phyloP scores from a whole-genome alignment of 2,888 invertebrate species.

The Lycia hirtaria region DNA sequence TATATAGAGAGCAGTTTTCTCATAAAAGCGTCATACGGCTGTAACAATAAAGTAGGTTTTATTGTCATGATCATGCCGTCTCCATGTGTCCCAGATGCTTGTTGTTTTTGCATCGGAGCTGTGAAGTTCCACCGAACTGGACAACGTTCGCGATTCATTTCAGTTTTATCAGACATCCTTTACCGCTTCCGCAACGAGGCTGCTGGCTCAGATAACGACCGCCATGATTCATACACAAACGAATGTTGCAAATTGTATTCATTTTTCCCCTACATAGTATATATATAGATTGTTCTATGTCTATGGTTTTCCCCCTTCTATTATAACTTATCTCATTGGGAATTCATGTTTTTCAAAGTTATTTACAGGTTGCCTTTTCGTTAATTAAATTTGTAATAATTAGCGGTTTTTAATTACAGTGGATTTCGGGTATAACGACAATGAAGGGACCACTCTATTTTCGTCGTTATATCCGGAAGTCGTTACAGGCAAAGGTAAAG shows the following conservation, averaged over 20 bases:
- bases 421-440: too few relatives aligned
- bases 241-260: constrained; percentile 33
- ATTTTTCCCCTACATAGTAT: background rate
- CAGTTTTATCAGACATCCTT: constrained; percentile 77
- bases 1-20: background rate
- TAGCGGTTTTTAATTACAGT: background rate
- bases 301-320: too few relatives aligned
- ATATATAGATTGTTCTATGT: too few relatives aligned
- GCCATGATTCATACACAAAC: constrained; percentile 47
- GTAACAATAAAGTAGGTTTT: constrained; percentile 1
- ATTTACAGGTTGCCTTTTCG: background rate
- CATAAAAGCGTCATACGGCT: background rate
- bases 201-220: constrained; percentile 66
- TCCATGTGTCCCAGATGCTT: constrained; percentile 6
- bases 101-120: constrained; percentile 30
- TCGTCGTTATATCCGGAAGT: too few relatives aligned
- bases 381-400: background rate
- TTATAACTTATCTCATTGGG: background rate
- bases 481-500: too few relatives aligned
- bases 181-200: constrained; percentile 69
- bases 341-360: background rate
- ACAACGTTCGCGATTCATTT: constrained; percentile 67
- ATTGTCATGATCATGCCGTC: constrained; percentile 1
- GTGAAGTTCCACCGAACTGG: constrained; percentile 51
- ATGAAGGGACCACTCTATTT: too few relatives aligned